Percentiles rank a stretch among this genome's conserved stretches.
These are phyloP conservation scores for Alviniconcha strummeri DNA, from an alignment of 2,888 invertebrate species.

Conservation along the genomic window DNA sequence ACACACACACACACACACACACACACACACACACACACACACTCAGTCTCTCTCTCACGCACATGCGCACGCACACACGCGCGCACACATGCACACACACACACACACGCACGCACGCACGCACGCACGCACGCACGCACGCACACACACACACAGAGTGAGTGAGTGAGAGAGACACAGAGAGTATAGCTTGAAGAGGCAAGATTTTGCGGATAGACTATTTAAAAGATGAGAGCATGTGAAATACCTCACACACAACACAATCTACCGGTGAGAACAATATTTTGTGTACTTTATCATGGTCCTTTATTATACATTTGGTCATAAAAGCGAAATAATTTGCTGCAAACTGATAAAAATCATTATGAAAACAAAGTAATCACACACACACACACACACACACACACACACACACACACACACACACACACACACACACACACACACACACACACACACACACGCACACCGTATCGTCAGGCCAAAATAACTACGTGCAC, in stretches of 20 bases:
- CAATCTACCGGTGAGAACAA: too few relatives aligned
- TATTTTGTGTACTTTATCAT: too few relatives aligned
- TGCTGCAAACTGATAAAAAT: background rate
- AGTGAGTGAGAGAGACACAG: background rate
- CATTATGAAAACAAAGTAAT: background rate
- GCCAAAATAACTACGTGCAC: background rate
- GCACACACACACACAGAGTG: background rate
- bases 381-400: background rate
- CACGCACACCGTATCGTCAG: background rate
- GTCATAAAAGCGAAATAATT: background rate
- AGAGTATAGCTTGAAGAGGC: background rate
- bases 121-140: background rate
- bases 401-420: slow-evolving; percentile 1
- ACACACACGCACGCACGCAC: background rate
- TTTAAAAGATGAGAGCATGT: background rate
- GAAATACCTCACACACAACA: background rate
- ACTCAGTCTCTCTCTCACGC: background rate
- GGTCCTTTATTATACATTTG: too few relatives aligned
- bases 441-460: background rate
- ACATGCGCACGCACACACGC: background rate
- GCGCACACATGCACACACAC: background rate
- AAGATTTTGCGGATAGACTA: background rate
- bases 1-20: background rate
- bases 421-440: slow-evolving; percentile 12
- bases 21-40: slow-evolving; percentile 2